phyloP scores from a whole-genome alignment of 2,113 vertebrate species.

The Tauraco erythrolophus region DNA sequence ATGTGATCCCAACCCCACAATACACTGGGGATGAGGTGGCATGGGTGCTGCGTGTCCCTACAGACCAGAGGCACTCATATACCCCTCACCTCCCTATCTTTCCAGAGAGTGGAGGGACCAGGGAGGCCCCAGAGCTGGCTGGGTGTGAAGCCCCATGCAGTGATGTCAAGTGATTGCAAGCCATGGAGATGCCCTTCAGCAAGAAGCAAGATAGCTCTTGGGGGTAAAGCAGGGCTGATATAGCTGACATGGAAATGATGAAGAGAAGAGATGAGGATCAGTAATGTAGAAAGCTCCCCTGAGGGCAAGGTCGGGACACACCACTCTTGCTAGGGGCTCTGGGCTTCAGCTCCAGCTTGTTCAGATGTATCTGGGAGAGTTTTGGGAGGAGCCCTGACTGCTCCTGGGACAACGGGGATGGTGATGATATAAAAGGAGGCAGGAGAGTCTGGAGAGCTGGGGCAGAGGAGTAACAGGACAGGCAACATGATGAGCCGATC shows the following conservation, averaged over 20 bases:
- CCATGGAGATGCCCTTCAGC: not conserved
- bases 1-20: not conserved
- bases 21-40: not conserved
- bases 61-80: not conserved
- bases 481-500: not conserved
- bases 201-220: not conserved
- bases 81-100: not conserved
- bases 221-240: not conserved
- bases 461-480: not conserved
- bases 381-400: not conserved
- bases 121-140: not conserved
- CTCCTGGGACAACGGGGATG: not conserved
- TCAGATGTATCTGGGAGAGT: not conserved
- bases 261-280: not conserved
- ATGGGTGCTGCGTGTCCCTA: fast-evolving
- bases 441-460: not conserved
- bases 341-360: not conserved
- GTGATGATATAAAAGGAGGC: not conserved
- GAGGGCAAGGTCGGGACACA: not conserved
- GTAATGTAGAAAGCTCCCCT: not conserved
- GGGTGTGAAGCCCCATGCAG: not conserved
- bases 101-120: not conserved
- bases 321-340: not conserved
- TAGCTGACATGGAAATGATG: not conserved
- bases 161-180: not conserved